Base-by-base conservation (phyloP, 2,888 invertebrate genomes). In the Ethmia dodecea region DNA sequence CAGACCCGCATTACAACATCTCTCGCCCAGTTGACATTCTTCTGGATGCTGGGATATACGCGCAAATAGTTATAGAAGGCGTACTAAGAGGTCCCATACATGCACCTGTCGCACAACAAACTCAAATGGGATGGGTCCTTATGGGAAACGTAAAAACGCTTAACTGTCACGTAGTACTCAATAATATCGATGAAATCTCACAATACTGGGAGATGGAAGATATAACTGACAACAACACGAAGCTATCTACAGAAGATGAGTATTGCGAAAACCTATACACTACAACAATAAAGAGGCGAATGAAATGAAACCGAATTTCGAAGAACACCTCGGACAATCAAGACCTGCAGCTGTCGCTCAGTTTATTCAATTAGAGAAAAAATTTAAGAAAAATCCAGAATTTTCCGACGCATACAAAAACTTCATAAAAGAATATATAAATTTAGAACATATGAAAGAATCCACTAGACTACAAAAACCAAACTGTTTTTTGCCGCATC, bases 341-440 rank as follows among this genome's bases (percentile, higher is more conserved):
- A 42, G 37, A 30, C 22, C 20, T 3, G 34, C 16, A 24, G 38
- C 38, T 8, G 13, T 38, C 9, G 36, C 38, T 3, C 42, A 36
- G 31, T 40, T 46, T 16, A 5, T 15, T 1, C 15, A 20, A 14
- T 27, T 47, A 28, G 47, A 48, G 35, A 35, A 10, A 25, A 34
- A 32, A 20, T 36, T 47, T 6, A 6, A 10, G 5, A 46, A 33
- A 26, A 34, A 42, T 24, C 9, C 31, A 16, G 25, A 42, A 9
- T 12, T 47, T 5, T 42, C 43, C 20, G 18, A 15, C 2, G 30
- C 43, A n/a, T 52, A 52, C 29, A 22, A 33, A 11, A 31, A 37
- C 9, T 45, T 47, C 2, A 40, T 52, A 2, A 13, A 40, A 3
- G 52, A 52, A 14, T 49, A 53, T 20, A 3, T 45, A 6, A 16